Percentiles rank a stretch among this genome's conserved stretches.
These are phyloP conservation scores for Scaptomyza polygonia DNA, from an alignment of 2,888 invertebrate species.

Conservation along the genomic window DNA sequence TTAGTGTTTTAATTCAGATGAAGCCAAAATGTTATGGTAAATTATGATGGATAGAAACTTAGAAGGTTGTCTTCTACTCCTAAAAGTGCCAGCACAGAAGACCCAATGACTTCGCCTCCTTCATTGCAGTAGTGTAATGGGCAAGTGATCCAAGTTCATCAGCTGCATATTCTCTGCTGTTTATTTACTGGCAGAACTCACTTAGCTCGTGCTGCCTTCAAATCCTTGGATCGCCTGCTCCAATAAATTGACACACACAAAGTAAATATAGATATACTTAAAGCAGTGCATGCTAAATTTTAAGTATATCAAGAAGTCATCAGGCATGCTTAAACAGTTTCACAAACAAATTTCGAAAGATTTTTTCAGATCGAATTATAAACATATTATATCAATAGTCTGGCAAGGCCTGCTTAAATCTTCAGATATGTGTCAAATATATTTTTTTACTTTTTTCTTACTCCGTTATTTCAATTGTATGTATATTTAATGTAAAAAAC, in stretches of 20 bases:
- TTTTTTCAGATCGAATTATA: slow-evolving; percentile 1
- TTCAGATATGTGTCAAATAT: no score
- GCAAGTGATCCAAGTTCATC: no score
- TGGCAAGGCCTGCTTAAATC: background rate
- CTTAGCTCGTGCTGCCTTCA: slow-evolving; percentile 20
- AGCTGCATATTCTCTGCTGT: no score
- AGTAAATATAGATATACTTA: slow-evolving; percentile 42
- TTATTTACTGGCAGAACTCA: background rate
- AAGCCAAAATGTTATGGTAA: no score
- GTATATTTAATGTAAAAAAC: no score
- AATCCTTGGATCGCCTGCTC: slow-evolving; percentile 27
- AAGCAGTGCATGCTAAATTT: slow-evolving; percentile 59
- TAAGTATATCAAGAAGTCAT: slow-evolving; percentile 41
- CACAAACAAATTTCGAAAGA: slow-evolving; percentile 30
- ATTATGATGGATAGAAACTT: no score
- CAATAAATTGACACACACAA: slow-evolving; percentile 44
- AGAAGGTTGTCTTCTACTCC: no score
- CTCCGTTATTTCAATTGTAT: no score
- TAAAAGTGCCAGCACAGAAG: no score
- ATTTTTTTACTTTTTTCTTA: no score
- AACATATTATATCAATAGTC: background rate
- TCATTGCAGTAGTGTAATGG: background rate
- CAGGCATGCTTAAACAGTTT: slow-evolving; percentile 39
- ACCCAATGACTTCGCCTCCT: background rate
- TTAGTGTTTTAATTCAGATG: no score